Base-by-base conservation (phyloP, 1,140 invertebrate genomes). In the Sogatella furcifera region DNA sequence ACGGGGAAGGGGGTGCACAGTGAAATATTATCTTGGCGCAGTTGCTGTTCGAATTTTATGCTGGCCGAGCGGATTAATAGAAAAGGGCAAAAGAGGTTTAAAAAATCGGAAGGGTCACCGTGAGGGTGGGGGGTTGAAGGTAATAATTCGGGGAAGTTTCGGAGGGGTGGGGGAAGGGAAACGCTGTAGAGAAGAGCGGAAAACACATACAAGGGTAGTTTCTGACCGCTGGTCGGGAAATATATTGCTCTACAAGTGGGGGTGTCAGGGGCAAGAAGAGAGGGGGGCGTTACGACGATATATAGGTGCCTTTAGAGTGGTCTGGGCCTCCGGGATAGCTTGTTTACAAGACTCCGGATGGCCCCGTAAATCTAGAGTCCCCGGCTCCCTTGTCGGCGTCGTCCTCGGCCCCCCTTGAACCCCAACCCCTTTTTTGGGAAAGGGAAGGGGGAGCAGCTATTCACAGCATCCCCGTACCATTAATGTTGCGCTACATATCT, bases 21-120 rank as follows among this genome's bases (percentile, higher is more conserved):
- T 49, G 46, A 49, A 49, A 49, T 49, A 49, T 49, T 17, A 49
- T 49, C 46, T 49, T 49, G 46, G 46, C 46, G 46, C 46, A 49
- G 46, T 44, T 44, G 14, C 17, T 14, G 43, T 22, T 49, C 21
- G 46, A 49, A 49, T 49, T 49, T 49, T 49, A 49, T 49, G 46
- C 46, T 49, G 21, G 46, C 46, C 15, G 46, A 22, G 46, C 46
- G 46, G 46, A 49, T 49, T 49, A 49, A 49, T 49, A 49, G 46
- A 49, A 49, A 49, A 49, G 46, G 46, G 21, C 46, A 14, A 49
- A 49, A 49, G 46, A 49, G 46, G 46, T 17, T 49, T 49, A 49
- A 49, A 49, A 49, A 49, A 49, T 49, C 46, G 21, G 43, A 28
- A 2, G 24, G 34, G 34, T 38, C 34, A 10, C 1, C 9, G 34